These are phyloP conservation scores for Calameuta idolon DNA, from an alignment of 2,888 invertebrate species.

Conservation along the genomic window DNA sequence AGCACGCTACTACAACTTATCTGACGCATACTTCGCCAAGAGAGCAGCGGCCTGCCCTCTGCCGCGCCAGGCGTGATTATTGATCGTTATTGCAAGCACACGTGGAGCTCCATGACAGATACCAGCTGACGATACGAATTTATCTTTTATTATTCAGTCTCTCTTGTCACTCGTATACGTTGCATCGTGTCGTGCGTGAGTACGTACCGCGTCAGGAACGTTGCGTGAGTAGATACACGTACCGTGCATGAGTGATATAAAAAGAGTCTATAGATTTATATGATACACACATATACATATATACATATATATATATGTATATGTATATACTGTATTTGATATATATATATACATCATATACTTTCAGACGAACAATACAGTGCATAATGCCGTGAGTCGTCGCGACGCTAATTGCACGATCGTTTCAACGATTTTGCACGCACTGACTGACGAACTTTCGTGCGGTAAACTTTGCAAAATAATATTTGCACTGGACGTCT, in stretches of 20 bases:
- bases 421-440: constrained; percentile 18
- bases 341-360: neutral
- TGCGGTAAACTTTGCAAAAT: neutral
- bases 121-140: constrained; percentile 41
- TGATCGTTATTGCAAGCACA: constrained; percentile 29
- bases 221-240: constrained; percentile 14
- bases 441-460: neutral
- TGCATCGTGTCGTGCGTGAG: constrained; percentile 20
- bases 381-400: constrained; percentile 23
- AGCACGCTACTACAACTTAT: constrained; percentile 29
- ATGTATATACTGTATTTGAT: neutral
- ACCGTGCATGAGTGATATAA: neutral
- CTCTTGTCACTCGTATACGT: constrained; percentile 22
- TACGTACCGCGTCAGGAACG: constrained; percentile 18
- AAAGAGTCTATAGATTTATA: constrained; percentile 23
- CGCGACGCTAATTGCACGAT: constrained; percentile 42
- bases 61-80: constrained; percentile 32
- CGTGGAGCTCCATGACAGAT: constrained; percentile 34
- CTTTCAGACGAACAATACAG: neutral
- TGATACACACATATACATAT: constrained; percentile 22
- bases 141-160: constrained; percentile 35
- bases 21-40: constrained; percentile 38
- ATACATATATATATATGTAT: neutral
- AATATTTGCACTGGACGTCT: neutral
- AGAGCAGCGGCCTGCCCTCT: constrained; percentile 13